phyloP scores from a whole-genome alignment of 2,113 vertebrate species.

The Pleuronectes platessa region DNA sequence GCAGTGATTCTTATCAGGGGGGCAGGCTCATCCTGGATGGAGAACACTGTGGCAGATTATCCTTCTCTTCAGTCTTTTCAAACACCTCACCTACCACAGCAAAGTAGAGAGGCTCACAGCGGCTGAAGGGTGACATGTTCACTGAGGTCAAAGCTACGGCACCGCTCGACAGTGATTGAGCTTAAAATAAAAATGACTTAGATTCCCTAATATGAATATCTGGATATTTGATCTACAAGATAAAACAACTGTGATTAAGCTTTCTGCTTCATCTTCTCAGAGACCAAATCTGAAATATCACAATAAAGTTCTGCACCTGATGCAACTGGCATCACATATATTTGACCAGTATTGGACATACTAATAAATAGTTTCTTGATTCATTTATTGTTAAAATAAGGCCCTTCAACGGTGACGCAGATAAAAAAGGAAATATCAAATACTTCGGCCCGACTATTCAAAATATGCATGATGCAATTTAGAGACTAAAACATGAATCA shows the following conservation, averaged over 20 bases:
- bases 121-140: constrained; percentile 28
- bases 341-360: neutral
- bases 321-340: neutral
- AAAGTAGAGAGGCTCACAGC: constrained; percentile 27
- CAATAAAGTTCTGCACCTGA: neutral
- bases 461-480: too few relatives aligned
- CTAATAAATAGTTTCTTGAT: constrained; percentile 16
- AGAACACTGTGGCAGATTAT: constrained; percentile 62
- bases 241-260: neutral
- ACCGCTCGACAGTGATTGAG: constrained; percentile 8
- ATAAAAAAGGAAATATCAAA: too few relatives aligned
- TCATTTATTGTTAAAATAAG: too few relatives aligned
- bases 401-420: too few relatives aligned
- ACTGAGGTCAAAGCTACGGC: constrained; percentile 35
- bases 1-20: constrained; percentile 59
- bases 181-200: neutral
- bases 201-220: constrained; percentile 1
- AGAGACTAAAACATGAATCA: too few relatives aligned
- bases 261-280: constrained; percentile 1
- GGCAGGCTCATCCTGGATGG: constrained; percentile 49
- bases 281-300: neutral
- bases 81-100: constrained; percentile 16
- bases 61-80: constrained; percentile 40
- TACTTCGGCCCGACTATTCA: too few relatives aligned
- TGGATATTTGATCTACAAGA: neutral